Evolutionary conservation across 2,888 invertebrate species (phyloP).

Genomic region (Clivina fossor): DNA sequence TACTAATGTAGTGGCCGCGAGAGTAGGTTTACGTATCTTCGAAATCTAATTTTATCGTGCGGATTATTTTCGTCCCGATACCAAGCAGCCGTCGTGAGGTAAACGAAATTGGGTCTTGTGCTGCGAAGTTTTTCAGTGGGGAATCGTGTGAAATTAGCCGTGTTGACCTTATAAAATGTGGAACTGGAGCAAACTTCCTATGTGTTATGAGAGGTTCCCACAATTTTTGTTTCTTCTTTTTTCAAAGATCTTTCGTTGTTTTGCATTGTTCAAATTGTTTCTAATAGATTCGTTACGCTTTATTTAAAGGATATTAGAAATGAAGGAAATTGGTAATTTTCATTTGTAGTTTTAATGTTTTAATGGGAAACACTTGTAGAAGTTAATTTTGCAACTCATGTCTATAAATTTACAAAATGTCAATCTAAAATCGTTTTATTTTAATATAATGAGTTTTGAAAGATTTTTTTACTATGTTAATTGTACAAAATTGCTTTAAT

Average conservation of each 20-base stretch:
- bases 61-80: constrained; percentile 22
- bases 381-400: too few relatives aligned
- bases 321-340: too few relatives aligned
- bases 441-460: too few relatives aligned
- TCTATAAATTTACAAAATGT: too few relatives aligned
- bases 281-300: background rate
- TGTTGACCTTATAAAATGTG: constrained; percentile 27
- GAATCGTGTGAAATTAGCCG: background rate
- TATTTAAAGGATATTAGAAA: too few relatives aligned
- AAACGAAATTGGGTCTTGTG: too few relatives aligned
- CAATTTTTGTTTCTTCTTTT: background rate
- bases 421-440: too few relatives aligned
- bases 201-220: background rate
- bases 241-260: too few relatives aligned
- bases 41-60: constrained; percentile 30
- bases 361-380: too few relatives aligned
- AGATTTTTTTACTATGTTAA: too few relatives aligned
- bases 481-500: too few relatives aligned
- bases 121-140: background rate
- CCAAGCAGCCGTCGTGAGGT: background rate
- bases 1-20: too few relatives aligned
- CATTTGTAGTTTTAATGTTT: background rate
- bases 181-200: constrained; percentile 27
- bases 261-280: background rate
- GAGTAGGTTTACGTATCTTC: constrained; percentile 31